Base-by-base conservation (phyloP, 2,888 invertebrate species). In the Drosophila affinis region DNA sequence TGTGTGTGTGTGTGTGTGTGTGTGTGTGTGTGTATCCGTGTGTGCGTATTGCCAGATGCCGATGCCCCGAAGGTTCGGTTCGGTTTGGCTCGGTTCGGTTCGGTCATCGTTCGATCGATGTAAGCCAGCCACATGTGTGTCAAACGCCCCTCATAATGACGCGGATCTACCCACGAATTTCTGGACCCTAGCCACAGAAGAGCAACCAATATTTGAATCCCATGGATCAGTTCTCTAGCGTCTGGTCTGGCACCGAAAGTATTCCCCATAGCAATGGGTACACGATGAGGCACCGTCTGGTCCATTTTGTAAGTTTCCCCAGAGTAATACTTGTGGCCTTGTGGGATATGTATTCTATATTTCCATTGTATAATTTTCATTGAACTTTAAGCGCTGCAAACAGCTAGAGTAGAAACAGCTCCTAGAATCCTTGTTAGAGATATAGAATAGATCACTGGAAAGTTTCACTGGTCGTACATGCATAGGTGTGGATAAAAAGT, bases 121-220 rank as follows among this genome's bases (percentile, higher is more conserved):
- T 48, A 46, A 77, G 64, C 70, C 81, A 78, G 34, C 34, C 39
- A n/a, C 34, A 75, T 75, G 68, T 61, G 69, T 62, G 62, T 55
- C 73, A 62, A 81, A 87, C 89, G 87, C 87, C 87, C 87, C 89
- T 81, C 72, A 76, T 85, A 85, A 85, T 82, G 86, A 80, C 76
- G 39, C 78, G 65, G 64, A 78, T 74, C 57, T 54, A 39, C 47
- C 12, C 62, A 39, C 34, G 3, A 44, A 48, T 45, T 59, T 49
- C 47, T 53, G 34, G 34, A 34, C 45, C 32, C 14, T 39, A 14
- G n/a, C 29, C 18, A 45, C 9, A 32, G 32, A 9, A 10, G 32
- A 9, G 32, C 32, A 9, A 10, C 9, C 32, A 60, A 32, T 52
- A 27, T 9, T 12, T 5, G 9, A 9, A 32, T 34, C 34, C 5